Conservation (phyloP, 1,140 invertebrate genomes). For the Ooceraea biroi region DNA sequence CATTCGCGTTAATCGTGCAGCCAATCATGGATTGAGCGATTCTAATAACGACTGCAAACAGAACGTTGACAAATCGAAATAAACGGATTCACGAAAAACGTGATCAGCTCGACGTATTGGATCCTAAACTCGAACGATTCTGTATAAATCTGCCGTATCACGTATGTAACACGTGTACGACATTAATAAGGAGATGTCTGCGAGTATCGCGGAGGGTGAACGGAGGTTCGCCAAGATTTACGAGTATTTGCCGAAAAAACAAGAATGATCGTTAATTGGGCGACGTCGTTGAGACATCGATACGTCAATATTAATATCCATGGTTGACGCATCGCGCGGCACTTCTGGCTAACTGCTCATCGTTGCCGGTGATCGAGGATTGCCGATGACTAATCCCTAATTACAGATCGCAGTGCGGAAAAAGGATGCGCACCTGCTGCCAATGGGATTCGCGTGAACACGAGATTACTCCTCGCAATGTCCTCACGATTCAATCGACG, state of each 20-base stretch:
- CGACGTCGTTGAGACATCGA: slow-evolving; percentile 70
- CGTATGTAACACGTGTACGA: slow-evolving; percentile 42
- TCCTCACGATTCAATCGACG: slow-evolving; percentile 63
- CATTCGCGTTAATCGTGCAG: neutral
- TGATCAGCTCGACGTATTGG: slow-evolving; percentile 21
- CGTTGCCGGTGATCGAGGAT: slow-evolving; percentile 81
- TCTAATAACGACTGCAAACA: neutral
- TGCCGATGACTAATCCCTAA: slow-evolving; percentile 80
- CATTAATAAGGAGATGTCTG: slow-evolving; percentile 19
- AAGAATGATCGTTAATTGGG: slow-evolving; percentile 76
- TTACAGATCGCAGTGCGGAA: slow-evolving; percentile 72
- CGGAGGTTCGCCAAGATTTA: slow-evolving; percentile 73
- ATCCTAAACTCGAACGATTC: slow-evolving; percentile 12
- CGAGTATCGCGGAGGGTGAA: slow-evolving; percentile 7
- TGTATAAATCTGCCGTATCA: slow-evolving; percentile 17
- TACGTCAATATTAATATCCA: slow-evolving; percentile 77
- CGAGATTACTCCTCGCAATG: slow-evolving; percentile 37
- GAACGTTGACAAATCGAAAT: slow-evolving; percentile 26
- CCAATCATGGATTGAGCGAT: neutral
- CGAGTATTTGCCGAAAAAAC: slow-evolving; percentile 75
- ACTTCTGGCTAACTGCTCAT: slow-evolving; percentile 51
- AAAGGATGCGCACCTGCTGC: slow-evolving; percentile 79
- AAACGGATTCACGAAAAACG: slow-evolving; percentile 25
- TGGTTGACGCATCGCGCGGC: slow-evolving; percentile 68
- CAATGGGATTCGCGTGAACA: slow-evolving; percentile 52